Base-by-base conservation (phyloP, 2,797 vertebrate species). In the Hafferia zeledoni region DNA sequence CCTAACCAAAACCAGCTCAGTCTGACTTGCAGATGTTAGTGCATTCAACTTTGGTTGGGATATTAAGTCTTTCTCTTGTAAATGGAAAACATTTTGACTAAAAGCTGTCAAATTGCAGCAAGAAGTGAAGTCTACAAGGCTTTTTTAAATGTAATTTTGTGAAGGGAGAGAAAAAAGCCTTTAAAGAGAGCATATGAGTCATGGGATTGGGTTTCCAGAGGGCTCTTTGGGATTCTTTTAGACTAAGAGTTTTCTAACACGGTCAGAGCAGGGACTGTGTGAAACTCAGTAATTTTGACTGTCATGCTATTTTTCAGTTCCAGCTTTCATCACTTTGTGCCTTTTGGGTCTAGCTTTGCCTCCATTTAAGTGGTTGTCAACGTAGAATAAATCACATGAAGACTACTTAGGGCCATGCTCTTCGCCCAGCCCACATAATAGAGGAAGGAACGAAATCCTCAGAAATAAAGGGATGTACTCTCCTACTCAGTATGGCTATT, bases 321-420 rank as follows among this genome's bases (percentile, higher is more conserved):
- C 89, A 95, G 85, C 91, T 96, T 97, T 96, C 94, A 96, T 93
- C 93, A 93, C 93, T 93, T 95, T 91, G 91, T 94, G 95, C 93
- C 96, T 95, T 94, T 97, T 96, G 96, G 90, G 92, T 95, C 87
- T 89, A 95, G 87, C 93, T 93, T 95, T 93, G 92, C 92, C 84
- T 96, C 68, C 69, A 83, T 79, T 96, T 95, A 96, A 96, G 84
- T 89, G 92, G 82, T 92, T 96, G 95, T 96, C 95, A 97, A 61
- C 95, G 94, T 93, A 83, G 92, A 95, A 94, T 95, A 95, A 97
- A 97, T 97, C 93, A 95, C 84, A 87, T 24, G 53, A 89, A 92
- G 88, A 95, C 90, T 90, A 91, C 94, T 95, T 88, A 91, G 56
- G 91, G 85, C 91, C 89, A 70, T 90, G 88, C 52, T 93, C 80